Percentiles rank a stretch among this genome's conserved stretches.
Evolutionary conservation across 2,113 vertebrate species (phyloP).

Genomic region (Prolemur simus): DNA sequence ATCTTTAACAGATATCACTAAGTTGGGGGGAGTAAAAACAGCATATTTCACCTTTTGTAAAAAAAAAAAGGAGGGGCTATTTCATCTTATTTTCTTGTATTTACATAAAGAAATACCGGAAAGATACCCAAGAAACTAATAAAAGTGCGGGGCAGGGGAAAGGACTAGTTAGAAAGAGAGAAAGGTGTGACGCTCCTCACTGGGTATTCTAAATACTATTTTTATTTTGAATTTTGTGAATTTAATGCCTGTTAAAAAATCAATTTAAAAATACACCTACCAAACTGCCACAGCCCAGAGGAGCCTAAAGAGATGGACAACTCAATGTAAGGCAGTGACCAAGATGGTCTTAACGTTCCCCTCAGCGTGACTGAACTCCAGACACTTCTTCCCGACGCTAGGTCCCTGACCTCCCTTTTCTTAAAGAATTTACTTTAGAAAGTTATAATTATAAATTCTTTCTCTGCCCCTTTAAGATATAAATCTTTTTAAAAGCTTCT

Average conservation of each 20-base stretch:
- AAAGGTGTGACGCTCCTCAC: not conserved
- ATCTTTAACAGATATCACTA: not conserved
- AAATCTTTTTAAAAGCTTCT: conserved; percentile 14
- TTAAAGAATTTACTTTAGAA: not conserved
- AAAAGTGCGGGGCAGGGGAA: not conserved
- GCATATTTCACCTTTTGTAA: not conserved
- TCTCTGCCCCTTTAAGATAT: not conserved
- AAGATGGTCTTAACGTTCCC: accelerated
- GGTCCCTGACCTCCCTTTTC: not conserved
- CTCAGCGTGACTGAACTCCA: not conserved
- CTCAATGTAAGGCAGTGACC: not conserved
- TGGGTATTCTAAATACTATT: not conserved
- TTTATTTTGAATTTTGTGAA: conserved; percentile 1
- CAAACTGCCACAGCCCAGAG: not conserved
- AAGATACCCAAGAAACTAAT: not conserved
- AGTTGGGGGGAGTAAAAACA: not conserved
- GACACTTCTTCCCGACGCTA: not conserved
- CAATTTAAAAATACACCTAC: not conserved
- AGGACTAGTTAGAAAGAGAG: not conserved
- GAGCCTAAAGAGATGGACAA: not conserved
- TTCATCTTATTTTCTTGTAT: not conserved
- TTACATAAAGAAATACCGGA: not conserved
- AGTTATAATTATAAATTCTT: not conserved
- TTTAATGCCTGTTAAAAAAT: not conserved
- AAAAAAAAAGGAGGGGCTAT: not conserved